phyloP scores from a whole-genome alignment of 2,113 vertebrate species.

The Ranitomeya imitator region DNA sequence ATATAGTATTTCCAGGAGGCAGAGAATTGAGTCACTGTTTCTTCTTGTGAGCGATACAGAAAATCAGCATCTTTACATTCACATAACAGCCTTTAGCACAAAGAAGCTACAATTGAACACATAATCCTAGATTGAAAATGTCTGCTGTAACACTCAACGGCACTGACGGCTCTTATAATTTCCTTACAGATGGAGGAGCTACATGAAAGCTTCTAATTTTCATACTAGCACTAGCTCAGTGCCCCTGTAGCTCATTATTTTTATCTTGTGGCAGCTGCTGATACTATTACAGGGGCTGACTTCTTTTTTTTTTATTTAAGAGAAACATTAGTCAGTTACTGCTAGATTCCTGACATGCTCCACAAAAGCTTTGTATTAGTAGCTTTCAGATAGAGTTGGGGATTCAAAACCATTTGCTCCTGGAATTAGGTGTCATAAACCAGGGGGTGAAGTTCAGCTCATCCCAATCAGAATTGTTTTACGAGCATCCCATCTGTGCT shows the following conservation, averaged over 20 bases:
- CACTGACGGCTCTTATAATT: slow-evolving; percentile 52
- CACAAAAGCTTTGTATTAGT: slow-evolving; percentile 70
- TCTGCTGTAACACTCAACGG: slow-evolving; percentile 50
- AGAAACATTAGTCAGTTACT: slow-evolving; percentile 67
- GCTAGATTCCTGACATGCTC: slow-evolving; percentile 70
- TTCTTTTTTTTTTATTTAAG: slow-evolving; percentile 71
- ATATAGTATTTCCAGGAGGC: slow-evolving; percentile 37
- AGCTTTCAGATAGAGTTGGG: slow-evolving; percentile 66
- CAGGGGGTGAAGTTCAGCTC: slow-evolving; percentile 72
- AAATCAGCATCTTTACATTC: slow-evolving; percentile 53
- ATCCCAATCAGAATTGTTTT: slow-evolving; percentile 64
- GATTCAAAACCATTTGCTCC: slow-evolving; percentile 71
- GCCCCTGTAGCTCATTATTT: slow-evolving; percentile 68
- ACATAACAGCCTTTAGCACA: slow-evolving; percentile 55
- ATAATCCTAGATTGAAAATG: slow-evolving; percentile 43
- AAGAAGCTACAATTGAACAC: slow-evolving; percentile 57
- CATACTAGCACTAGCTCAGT: slow-evolving; percentile 58
- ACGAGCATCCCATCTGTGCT: slow-evolving; percentile 53
- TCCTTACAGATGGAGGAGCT: slow-evolving; percentile 59
- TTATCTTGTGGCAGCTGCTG: slow-evolving; percentile 70
- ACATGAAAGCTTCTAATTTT: slow-evolving; percentile 66
- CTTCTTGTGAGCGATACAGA: slow-evolving; percentile 32
- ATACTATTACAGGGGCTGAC: slow-evolving; percentile 68
- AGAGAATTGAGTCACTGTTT: slow-evolving; percentile 35
- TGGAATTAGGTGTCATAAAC: slow-evolving; percentile 74